Base-by-base conservation (phyloP, 2,888 invertebrate species). In the Mantis religiosa region DNA sequence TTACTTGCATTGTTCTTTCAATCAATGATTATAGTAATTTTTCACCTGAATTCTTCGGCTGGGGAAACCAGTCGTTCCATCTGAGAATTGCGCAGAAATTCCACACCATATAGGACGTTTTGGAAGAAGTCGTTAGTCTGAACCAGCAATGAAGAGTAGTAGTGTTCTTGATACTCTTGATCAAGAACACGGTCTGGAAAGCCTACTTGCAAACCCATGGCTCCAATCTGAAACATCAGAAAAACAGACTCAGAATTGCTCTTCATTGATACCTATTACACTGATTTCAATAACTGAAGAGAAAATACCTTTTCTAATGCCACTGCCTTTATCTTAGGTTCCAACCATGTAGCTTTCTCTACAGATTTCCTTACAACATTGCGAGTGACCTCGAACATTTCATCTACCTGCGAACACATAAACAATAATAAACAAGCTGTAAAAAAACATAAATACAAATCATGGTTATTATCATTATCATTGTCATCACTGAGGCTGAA, bases 121-220 rank as follows among this genome's bases (percentile, higher is more conserved):
- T 93, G 92, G 91, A 95, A 95, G 90, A 95, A 94, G 91, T 95
- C 94, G 28, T 93, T 92, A 90, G 93, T 93, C 91, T 95, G 93
- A 83, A 95, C 93, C 34, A 92, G 92, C 86, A 94, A 91, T 85
- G 93, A 91, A 27, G 91, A 91, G 91, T 94, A 94, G 90, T 93
- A 93, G 14, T 92, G 92, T 90, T 94, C 93, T 3, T 94, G 91
- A 89, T 93, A 93, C 12, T 91, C 91, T 6, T 92, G 91, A 47
- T 92, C 91, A 25, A 92, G 91, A 88, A 92, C 92, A 28, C 91
- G 91, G 34, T 92, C 91, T 1, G 94, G 94, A 28, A 94, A 92
- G 2, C 94, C 94, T 28, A 94, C 92, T 92, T 94, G 93, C 54
- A 94, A 90, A 30, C 91, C 92, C 91, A 94, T 91, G 12, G 92